Percentiles rank a stretch among this genome's conserved stretches.
phyloP scores from a whole-genome alignment of 2,888 invertebrate genomes.

The Scaptomyza cyrtandrae region DNA sequence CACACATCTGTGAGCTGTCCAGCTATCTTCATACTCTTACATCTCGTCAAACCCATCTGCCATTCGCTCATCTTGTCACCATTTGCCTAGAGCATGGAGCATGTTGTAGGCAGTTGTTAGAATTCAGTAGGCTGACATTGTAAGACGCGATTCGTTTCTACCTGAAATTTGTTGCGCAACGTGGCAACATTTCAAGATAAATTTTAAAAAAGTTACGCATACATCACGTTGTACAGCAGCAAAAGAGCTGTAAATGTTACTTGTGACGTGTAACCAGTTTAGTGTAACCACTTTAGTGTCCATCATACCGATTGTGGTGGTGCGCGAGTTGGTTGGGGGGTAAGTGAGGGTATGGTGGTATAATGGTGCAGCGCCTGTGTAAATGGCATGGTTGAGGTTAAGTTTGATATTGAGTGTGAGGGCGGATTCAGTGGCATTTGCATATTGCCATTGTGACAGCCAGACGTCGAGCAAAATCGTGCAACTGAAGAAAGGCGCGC shows the following conservation, averaged over 20 bases:
- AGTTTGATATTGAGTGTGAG: neutral
- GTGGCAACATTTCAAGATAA: conserved; percentile 68
- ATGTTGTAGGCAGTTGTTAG: neutral
- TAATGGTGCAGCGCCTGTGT: neutral
- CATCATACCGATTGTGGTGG: neutral
- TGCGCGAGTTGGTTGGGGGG: neutral
- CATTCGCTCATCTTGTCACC: too few species aligned
- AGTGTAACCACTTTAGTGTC: neutral
- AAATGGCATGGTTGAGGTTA: neutral
- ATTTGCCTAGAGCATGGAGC: neutral
- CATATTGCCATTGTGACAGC: conserved; percentile 67
- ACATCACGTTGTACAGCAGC: conserved; percentile 48
- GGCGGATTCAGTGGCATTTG: conserved; percentile 50
- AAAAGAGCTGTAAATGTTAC: conserved; percentile 15
- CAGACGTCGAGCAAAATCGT: conserved; percentile 37
- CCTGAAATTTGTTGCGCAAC: conserved; percentile 48
- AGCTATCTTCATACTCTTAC: conserved; percentile 22
- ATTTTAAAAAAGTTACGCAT: conserved; percentile 75
- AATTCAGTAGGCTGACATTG: conserved; percentile 23
- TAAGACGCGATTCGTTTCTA: conserved; percentile 21
- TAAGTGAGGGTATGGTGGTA: neutral
- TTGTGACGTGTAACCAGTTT: neutral
- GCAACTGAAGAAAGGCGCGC: conserved; percentile 34
- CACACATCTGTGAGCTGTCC: conserved; percentile 20
- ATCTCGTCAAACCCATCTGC: conserved; percentile 16